Conservation (phyloP, 2,113 vertebrate genomes). For the Elaphurus davidianus region DNA sequence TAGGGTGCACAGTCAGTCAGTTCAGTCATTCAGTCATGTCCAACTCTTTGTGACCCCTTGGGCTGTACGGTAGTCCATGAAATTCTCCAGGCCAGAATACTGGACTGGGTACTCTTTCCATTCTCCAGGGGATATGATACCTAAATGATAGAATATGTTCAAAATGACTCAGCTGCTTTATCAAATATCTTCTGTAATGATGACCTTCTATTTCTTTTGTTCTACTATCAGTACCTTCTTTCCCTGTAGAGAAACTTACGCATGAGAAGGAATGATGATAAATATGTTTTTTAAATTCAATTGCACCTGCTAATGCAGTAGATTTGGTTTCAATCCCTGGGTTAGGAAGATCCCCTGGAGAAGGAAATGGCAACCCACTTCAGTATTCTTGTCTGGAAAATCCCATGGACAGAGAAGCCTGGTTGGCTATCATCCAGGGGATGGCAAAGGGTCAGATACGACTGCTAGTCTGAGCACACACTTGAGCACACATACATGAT, state of each 20-base stretch:
- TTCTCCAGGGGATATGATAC: neutral
- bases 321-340: neutral
- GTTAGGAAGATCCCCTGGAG: neutral
- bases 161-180: neutral
- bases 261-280: neutral
- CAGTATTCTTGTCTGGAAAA: neutral
- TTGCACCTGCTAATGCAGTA: neutral
- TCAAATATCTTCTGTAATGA: neutral
- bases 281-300: neutral
- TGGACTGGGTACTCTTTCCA: neutral
- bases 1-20: rapidly evolving
- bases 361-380: neutral
- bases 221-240: neutral
- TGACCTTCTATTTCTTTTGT: neutral
- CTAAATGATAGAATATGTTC: neutral
- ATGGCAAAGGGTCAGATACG: neutral
- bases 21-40: neutral
- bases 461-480: neutral
- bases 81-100: neutral
- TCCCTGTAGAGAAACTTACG: neutral
- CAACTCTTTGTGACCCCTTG: neutral
- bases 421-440: neutral
- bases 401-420: neutral
- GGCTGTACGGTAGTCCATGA: neutral
- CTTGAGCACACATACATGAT: neutral